Evolutionary conservation across 1,140 invertebrate genomes (phyloP), one percentile per base, ranked within the genome.

Genomic region (Asobara japonica): DNA sequence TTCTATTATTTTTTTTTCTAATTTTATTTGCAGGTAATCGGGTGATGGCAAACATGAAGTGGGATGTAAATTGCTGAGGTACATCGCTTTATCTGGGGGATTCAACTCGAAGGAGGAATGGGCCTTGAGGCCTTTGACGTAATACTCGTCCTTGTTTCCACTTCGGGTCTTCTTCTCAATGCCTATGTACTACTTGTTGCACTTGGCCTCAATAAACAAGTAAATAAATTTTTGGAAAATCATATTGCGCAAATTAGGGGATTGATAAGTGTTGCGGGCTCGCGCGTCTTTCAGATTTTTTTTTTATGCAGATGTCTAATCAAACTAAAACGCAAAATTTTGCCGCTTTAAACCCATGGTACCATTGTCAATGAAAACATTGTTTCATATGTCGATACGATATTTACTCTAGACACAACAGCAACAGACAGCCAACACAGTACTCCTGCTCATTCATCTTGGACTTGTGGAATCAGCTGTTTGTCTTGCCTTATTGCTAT

Each of bases 401-500:
- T 41, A 30, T 71, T 65, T 60, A 65, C 18, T 69, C 61, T 68
- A 86, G 86, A 84, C 79, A 69, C 83, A 86, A 77, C 83, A 86
- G 73, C 83, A 87, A 81, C 81, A 86, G 88, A 89, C 73, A 86
- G 91, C 92, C 7, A 93, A 93, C 76, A 93, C 91, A 70, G 87
- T 94, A 61, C 64, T 72, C 1, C 82, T 94, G 33, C 86, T 94
- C 61, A 89, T 93, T 16, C 93, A 94, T 80, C 86, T 94, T 70
- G 92, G 93, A 1, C 87, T 89, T 1, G 90, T 94, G 25, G 92
- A 94, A 45, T 88, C 90, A 4, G 83, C 92, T 11, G 88, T 93
- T 25, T 92, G 92, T 72, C 83, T 91, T 3, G 84, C 90, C n/a
- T 85, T 90, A 41, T 82, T 92, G 48, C 77, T 89, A 13, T 89